Evolutionary conservation across 1,140 invertebrate species (phyloP).

Genomic region (Hylyphantes graminicola): DNA sequence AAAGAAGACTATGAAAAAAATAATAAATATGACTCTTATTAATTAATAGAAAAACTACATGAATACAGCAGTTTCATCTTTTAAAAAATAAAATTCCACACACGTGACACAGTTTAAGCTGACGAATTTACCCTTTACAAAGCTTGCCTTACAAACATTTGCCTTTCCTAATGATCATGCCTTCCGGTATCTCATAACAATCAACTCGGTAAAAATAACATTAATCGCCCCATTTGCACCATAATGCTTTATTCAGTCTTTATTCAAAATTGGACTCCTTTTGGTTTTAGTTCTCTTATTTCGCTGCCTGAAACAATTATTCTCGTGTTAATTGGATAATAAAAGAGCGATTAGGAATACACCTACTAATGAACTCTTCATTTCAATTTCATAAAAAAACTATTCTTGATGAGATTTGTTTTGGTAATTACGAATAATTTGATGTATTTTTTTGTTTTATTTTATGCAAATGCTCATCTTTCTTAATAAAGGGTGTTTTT

Average conservation of each 20-base stretch:
- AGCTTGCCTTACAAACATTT: background rate
- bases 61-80: too few species aligned
- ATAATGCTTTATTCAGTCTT: background rate
- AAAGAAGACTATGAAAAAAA: too few species aligned
- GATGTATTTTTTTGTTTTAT: background rate
- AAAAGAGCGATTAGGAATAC: slow-evolving; percentile 38
- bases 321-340: slow-evolving; percentile 27
- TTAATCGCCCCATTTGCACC: slow-evolving; percentile 10
- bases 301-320: background rate
- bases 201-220: slow-evolving; percentile 17
- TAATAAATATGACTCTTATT: background rate
- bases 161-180: background rate
- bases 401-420: background rate
- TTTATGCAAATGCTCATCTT: background rate
- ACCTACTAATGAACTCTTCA: slow-evolving; percentile 23
- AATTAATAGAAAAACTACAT: background rate
- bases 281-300: background rate
- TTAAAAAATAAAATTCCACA: too few species aligned
- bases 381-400: slow-evolving; percentile 16
- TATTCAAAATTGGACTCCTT: background rate
- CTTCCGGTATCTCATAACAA: slow-evolving; percentile 7
- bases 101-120: too few species aligned
- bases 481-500: too few species aligned
- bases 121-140: background rate
- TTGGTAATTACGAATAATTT: slow-evolving; percentile 2